These are phyloP conservation scores for Labrus mixtus DNA, from an alignment of 2,113 vertebrate genomes.

Conservation along the genomic window DNA sequence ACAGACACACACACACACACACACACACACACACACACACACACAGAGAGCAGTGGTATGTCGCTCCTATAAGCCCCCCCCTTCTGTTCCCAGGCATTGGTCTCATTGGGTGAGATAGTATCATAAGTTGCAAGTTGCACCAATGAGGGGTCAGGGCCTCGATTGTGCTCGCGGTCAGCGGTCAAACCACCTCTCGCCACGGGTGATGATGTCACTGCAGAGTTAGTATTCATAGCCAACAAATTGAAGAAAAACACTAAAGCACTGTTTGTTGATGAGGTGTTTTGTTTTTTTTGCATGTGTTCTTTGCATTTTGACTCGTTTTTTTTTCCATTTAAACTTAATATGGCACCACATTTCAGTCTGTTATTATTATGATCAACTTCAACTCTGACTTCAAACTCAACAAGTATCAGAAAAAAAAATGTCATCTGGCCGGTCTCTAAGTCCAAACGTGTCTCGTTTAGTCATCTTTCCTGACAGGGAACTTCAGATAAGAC, in stretches of 20 bases:
- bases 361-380: background rate
- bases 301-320: too few relatives aligned
- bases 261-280: background rate
- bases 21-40: too few relatives aligned
- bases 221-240: slow-evolving; percentile 61
- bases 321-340: background rate
- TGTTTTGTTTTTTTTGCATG: background rate
- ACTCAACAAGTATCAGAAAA: slow-evolving; percentile 17
- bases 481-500: slow-evolving; percentile 18
- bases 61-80: slow-evolving; percentile 25
- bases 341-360: background rate
- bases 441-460: slow-evolving; percentile 19
- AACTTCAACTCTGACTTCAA: slow-evolving; percentile 7
- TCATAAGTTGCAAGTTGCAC: slow-evolving; percentile 69
- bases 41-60: slow-evolving; percentile 54
- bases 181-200: slow-evolving; percentile 58
- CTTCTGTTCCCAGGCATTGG: slow-evolving; percentile 24
- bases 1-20: slow-evolving; percentile 38
- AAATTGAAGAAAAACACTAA: slow-evolving; percentile 35
- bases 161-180: slow-evolving; percentile 55
- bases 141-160: slow-evolving; percentile 68
- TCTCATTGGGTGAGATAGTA: slow-evolving; percentile 65
- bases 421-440: slow-evolving; percentile 30
- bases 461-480: slow-evolving; percentile 9
- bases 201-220: slow-evolving; percentile 35